A percentile compares a stretch with the other conserved stretches of the same genome.
Conservation (phyloP, 2,113 vertebrate species). For the Zosterops pallidus region DNA sequence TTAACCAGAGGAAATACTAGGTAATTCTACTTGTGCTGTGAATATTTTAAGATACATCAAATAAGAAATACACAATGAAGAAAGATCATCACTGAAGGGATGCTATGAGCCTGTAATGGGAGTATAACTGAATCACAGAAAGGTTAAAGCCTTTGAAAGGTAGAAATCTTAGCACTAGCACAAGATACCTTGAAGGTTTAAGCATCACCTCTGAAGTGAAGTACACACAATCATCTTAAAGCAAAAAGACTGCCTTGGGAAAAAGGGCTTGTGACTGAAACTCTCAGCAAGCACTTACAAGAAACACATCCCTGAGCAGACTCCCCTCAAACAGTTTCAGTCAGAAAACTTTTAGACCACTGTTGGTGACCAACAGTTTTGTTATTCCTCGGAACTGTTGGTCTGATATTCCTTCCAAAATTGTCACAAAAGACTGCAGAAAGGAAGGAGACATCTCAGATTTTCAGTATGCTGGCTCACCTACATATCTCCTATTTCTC, state of each 20-base stretch:
- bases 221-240: not conserved
- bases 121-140: not conserved
- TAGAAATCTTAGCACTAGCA: not conserved
- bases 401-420: not conserved
- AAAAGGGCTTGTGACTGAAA: not conserved
- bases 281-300: not conserved
- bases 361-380: not conserved
- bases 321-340: not conserved
- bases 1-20: not conserved
- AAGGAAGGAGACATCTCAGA: not conserved
- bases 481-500: not conserved
- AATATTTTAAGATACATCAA: not conserved
- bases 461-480: not conserved
- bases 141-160: not conserved
- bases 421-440: not conserved
- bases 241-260: not conserved
- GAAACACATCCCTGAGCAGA: not conserved
- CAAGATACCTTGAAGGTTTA: not conserved
- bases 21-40: not conserved
- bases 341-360: not conserved
- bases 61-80: not conserved
- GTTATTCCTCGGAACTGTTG: not conserved
- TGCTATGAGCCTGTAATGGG: not conserved
- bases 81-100: not conserved
- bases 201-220: not conserved